Percentiles rank a stretch among this genome's conserved stretches.
Evolutionary conservation across 2,113 vertebrate genomes (phyloP).

Genomic region (human): GRCh38 chr6:80481001-80481500

Average conservation of each 20-base stretch:
- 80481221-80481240: constrained; percentile 73
- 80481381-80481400: not conserved
- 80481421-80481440: not conserved
- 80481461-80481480: not conserved
- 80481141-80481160: not conserved
- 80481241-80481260: constrained; percentile 69
- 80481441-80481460: not conserved
- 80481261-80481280: constrained; percentile 61
- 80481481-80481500: not conserved
- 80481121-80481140: not conserved
- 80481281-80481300: constrained; percentile 72
- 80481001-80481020: not conserved
- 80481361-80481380: not conserved
- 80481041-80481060: constrained; percentile 17
- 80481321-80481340: constrained; percentile 5
- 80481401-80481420: not conserved
- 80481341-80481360: not conserved
- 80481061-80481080: not conserved
- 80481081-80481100: constrained; percentile 37
- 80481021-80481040: not conserved
- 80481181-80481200: constrained; percentile 72
- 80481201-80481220: constrained; percentile 76
- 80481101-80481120: constrained; percentile 48
- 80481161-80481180: not conserved
- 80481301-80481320: constrained; percentile 64